phyloP scores from a whole-genome alignment of 2,888 invertebrate species.

The Ennomos fuscantarius region DNA sequence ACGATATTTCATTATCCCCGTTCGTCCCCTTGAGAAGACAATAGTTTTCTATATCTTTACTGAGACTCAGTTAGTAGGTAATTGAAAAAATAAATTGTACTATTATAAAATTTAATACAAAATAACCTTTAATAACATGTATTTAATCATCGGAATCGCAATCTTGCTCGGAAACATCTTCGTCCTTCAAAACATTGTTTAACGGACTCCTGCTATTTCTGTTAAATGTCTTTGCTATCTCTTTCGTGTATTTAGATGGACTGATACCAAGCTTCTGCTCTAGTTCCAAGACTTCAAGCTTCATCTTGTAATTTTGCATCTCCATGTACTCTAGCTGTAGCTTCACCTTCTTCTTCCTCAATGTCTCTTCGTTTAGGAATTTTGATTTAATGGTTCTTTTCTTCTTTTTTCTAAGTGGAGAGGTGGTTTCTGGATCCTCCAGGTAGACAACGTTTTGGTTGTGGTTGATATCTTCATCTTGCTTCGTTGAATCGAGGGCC shows the following conservation, averaged over 20 bases:
- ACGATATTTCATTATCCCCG: too few relatives aligned
- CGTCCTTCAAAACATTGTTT: constrained; percentile 10
- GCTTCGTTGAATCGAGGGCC: constrained; percentile 1
- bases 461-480: constrained; percentile 7
- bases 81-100: too few relatives aligned
- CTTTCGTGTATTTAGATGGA: constrained; percentile 29
- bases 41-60: too few relatives aligned
- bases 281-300: constrained; percentile 30
- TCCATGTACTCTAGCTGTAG: constrained; percentile 31
- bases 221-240: constrained; percentile 20
- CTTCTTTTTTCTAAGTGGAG: constrained; percentile 18
- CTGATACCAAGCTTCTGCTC: constrained; percentile 32
- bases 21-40: too few relatives aligned
- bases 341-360: constrained; percentile 25
- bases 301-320: constrained; percentile 36
- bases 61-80: too few relatives aligned
- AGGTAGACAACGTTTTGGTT: constrained; percentile 23
- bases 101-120: constrained; percentile 5
- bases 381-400: constrained; percentile 5
- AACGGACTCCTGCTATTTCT: too few relatives aligned
- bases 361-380: constrained; percentile 15
- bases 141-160: constrained; percentile 14
- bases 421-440: constrained; percentile 7
- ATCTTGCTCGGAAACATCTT: constrained; percentile 2
- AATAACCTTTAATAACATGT: not conserved